Evolutionary conservation across 1,140 invertebrate species (phyloP).

Genomic region (Drosophila lacertosa): DNA sequence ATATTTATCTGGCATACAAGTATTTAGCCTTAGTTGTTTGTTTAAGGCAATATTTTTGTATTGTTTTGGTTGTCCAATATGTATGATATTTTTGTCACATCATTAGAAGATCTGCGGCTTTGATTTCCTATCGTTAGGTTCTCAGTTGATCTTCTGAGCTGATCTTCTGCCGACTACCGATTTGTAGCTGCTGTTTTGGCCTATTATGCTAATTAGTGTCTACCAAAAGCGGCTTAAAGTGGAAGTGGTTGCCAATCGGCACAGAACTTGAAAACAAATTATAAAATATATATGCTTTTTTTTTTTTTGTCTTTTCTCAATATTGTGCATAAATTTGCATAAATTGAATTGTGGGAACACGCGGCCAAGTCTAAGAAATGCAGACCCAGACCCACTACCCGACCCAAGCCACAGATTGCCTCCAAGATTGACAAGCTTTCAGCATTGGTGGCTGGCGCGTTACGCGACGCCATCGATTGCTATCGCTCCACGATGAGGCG

Average conservation of each 20-base stretch:
- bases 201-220: constrained; percentile 67
- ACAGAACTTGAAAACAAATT: constrained; percentile 68
- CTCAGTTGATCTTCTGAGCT: constrained; percentile 16
- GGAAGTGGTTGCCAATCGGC: constrained; percentile 19
- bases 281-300: constrained; percentile 51
- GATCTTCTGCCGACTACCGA: constrained; percentile 30
- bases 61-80: constrained; percentile 58
- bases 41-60: constrained; percentile 53
- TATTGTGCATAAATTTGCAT: constrained; percentile 70
- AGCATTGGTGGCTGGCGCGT: constrained; percentile 64
- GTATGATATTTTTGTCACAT: constrained; percentile 51
- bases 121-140: constrained; percentile 41
- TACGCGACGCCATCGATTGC: constrained; percentile 70
- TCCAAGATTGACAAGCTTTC: constrained; percentile 66
- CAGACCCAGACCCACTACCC: not conserved
- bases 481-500: constrained; percentile 49
- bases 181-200: constrained; percentile 48
- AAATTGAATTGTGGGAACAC: constrained; percentile 61
- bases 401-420: not conserved
- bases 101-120: constrained; percentile 61
- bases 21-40: constrained; percentile 35
- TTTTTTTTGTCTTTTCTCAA: constrained; percentile 12
- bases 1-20: not conserved
- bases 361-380: constrained; percentile 3
- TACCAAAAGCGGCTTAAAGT: constrained; percentile 45